Percentiles rank a stretch among this genome's conserved stretches.
phyloP scores from a whole-genome alignment of 2,113 vertebrate species.

The Coregonus clupeaformis region DNA sequence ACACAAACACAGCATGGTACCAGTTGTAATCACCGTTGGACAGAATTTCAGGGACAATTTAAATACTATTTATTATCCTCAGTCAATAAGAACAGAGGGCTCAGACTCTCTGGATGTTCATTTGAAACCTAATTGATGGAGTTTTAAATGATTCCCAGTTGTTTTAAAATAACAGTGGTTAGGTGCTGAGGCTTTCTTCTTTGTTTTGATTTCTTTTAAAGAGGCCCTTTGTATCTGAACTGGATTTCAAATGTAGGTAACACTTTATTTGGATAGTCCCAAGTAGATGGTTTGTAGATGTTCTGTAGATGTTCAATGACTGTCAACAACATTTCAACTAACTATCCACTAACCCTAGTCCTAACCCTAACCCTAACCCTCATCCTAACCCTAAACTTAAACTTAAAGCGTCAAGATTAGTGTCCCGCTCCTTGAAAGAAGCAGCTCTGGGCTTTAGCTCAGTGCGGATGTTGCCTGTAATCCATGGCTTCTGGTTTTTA shows the following conservation, averaged over 20 bases:
- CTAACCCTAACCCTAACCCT: too few relatives aligned
- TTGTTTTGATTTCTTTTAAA: conserved; percentile 19
- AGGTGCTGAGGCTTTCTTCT: background rate
- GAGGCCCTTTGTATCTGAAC: background rate
- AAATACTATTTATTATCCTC: conserved; percentile 99
- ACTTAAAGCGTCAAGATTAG: too few relatives aligned
- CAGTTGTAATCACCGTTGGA: conserved; percentile 98
- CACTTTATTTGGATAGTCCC: background rate
- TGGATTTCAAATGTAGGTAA: background rate
- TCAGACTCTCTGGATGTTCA: conserved; percentile 66
- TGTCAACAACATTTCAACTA: too few relatives aligned
- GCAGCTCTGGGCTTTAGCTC: too few relatives aligned
- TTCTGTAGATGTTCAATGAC: too few relatives aligned
- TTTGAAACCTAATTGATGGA: conserved; percentile 67
- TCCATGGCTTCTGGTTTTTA: too few relatives aligned
- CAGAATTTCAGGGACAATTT: conserved; percentile 99
- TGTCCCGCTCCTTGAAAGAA: too few relatives aligned
- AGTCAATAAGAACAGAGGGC: conserved; percentile 81
- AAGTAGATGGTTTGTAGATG: too few relatives aligned
- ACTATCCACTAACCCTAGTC: too few relatives aligned
- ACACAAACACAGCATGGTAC: conserved; percentile 92
- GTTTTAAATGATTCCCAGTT: conserved; percentile 51
- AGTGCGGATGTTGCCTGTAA: too few relatives aligned
- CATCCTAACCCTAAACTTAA: too few relatives aligned
- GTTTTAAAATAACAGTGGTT: conserved; percentile 27